These are phyloP conservation scores for Tipula vernalis DNA, from an alignment of 2,888 invertebrate genomes.

Conservation along the genomic window DNA sequence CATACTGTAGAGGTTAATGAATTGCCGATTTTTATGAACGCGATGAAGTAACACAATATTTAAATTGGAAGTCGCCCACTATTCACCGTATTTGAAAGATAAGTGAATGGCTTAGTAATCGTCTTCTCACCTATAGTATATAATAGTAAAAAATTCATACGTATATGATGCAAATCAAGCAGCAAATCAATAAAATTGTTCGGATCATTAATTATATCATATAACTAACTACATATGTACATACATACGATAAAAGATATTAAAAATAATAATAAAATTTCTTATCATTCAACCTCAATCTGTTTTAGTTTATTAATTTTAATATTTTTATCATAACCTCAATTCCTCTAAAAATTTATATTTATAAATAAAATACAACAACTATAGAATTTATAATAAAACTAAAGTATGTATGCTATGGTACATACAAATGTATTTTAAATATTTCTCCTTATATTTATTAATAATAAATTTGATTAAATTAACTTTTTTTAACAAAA, in stretches of 20 bases:
- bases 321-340: constrained; percentile 1
- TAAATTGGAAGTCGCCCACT: not conserved
- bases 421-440: not conserved
- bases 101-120: not conserved
- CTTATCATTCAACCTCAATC: not conserved
- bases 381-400: not conserved
- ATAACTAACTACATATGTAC: not conserved
- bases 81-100: not conserved
- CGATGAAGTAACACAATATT: not conserved
- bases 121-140: not conserved
- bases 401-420: not conserved
- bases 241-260: not conserved
- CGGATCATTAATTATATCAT: not conserved
- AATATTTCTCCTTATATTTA: not conserved
- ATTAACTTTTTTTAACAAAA: not conserved
- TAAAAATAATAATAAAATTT: not conserved
- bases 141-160: not conserved
- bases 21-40: not conserved
- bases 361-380: not conserved
- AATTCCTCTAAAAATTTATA: not conserved
- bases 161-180: not conserved
- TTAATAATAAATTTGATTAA: not conserved
- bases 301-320: not conserved
- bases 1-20: not conserved
- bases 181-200: not conserved